A percentile compares a stretch with the other conserved stretches of the same genome.
These are phyloP conservation scores for Eucera pruinosa DNA, from an alignment of 2,888 invertebrate genomes.

Conservation along the genomic window DNA sequence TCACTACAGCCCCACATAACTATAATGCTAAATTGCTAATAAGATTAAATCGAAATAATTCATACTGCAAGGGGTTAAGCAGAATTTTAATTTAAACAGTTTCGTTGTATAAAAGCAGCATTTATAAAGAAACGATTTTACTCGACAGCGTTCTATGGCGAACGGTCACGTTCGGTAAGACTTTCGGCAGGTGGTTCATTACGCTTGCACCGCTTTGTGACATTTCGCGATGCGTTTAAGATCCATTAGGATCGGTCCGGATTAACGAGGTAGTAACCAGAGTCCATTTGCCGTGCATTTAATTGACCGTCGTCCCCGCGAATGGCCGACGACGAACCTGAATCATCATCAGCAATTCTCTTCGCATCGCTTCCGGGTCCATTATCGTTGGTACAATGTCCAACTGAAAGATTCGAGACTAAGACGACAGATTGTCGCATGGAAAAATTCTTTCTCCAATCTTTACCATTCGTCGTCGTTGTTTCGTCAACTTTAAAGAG, in stretches of 20 bases:
- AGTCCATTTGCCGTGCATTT: slow-evolving; percentile 57
- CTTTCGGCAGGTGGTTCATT: slow-evolving; percentile 33
- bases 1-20: too few species aligned
- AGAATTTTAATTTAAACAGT: background rate
- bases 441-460: slow-evolving; percentile 4
- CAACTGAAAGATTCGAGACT: slow-evolving; percentile 2
- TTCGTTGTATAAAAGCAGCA: background rate
- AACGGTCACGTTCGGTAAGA: slow-evolving; percentile 32
- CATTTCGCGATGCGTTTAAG: slow-evolving; percentile 57
- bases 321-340: slow-evolving; percentile 48
- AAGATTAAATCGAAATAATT: too few species aligned
- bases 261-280: slow-evolving; percentile 63
- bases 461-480: background rate
- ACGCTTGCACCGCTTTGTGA: slow-evolving; percentile 38
- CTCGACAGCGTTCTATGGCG: too few species aligned
- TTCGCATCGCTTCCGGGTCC: slow-evolving; percentile 25
- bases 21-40: too few species aligned
- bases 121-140: too few species aligned
- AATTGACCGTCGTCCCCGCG: slow-evolving; percentile 60
- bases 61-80: too few species aligned
- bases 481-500: slow-evolving; percentile 8
- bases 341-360: slow-evolving; percentile 53
- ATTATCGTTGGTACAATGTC: slow-evolving; percentile 22
- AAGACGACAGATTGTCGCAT: background rate
- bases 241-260: slow-evolving; percentile 58